Conservation (phyloP, 37 sponge, comb jelly and placozoan species). For the Lycopodina hypogea region DNA sequence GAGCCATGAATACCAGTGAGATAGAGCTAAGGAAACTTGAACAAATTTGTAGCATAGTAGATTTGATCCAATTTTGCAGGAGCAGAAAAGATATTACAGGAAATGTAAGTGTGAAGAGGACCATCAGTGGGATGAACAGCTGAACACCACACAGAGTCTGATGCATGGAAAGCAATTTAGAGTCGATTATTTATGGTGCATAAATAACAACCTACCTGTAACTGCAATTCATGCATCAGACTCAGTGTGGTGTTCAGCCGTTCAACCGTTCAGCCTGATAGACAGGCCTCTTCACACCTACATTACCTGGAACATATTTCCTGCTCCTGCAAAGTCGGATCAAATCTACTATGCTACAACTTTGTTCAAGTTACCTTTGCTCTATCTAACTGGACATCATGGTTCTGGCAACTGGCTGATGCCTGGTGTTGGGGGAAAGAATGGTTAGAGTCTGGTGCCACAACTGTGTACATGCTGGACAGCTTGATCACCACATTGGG, state of each 20-base stretch:
- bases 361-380: conserved; percentile 55
- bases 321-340: conserved; percentile 57
- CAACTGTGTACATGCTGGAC: not conserved
- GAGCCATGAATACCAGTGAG: not conserved
- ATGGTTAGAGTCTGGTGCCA: not conserved
- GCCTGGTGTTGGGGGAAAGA: not conserved
- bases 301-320: conserved; percentile 45
- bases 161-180: conserved; percentile 93
- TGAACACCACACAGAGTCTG: conserved; percentile 68
- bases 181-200: not conserved
- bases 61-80: conserved; percentile 82
- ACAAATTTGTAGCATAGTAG: conserved; percentile 82
- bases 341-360: conserved; percentile 91
- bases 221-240: conserved; percentile 92
- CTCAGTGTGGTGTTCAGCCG: conserved; percentile 68
- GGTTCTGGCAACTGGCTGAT: not conserved
- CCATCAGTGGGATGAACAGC: conserved; percentile 67
- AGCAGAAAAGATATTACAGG: conserved; percentile 45
- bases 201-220: conserved; percentile 47
- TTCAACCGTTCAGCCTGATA: conserved; percentile 72
- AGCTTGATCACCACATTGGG: not conserved
- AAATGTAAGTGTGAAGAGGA: conserved; percentile 20
- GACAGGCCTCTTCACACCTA: conserved; percentile 36
- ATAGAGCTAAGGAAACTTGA: conserved; percentile 30
- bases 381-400: not conserved